Percentiles rank a stretch among this genome's conserved stretches.
These are phyloP conservation scores for Clytia hemisphaerica DNA, from an alignment of 30 jellyfish, hydroid and myxozoan genomes.

Conservation along the genomic window DNA sequence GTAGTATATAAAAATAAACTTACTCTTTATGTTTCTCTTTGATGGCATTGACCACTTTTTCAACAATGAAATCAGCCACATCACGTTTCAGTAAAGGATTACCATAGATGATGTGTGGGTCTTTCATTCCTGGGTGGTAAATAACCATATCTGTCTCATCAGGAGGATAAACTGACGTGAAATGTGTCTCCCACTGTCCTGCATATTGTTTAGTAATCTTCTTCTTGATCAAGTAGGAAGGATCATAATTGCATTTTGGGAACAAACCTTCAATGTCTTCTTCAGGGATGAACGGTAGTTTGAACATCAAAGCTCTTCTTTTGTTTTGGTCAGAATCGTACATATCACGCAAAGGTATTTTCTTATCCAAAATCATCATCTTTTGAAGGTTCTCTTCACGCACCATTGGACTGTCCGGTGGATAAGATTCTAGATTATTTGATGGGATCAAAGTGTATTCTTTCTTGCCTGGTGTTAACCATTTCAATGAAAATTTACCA, in stretches of 20 bases:
- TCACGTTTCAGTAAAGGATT: constrained; percentile 51
- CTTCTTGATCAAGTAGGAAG: constrained; percentile 41
- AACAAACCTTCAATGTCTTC: constrained; percentile 36
- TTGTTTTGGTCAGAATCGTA: background rate
- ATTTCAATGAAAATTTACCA: constrained; percentile 14
- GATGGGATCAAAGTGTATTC: background rate
- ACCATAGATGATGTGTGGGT: constrained; percentile 69
- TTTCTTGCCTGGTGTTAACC: constrained; percentile 1
- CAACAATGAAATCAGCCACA: constrained; percentile 34
- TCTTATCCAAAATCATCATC: background rate
- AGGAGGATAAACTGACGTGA: constrained; percentile 60
- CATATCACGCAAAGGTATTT: constrained; percentile 3
- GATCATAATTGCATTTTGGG: constrained; percentile 54
- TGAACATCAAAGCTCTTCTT: constrained; percentile 33
- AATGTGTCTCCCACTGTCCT: constrained; percentile 88
- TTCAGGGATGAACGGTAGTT: constrained; percentile 54
- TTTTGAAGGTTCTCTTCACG: constrained; percentile 14
- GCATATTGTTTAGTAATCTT: constrained; percentile 28
- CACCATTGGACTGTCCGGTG: background rate
- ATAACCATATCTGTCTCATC: constrained; percentile 47
- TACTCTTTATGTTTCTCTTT: constrained; percentile 64
- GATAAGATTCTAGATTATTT: background rate
- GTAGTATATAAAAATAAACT: background rate
- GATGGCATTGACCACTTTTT: constrained; percentile 43
- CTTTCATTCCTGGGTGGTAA: constrained; percentile 9